These are phyloP conservation scores for Calidris pugnax DNA, from an alignment of 2,113 vertebrate genomes.

Conservation along the genomic window DNA sequence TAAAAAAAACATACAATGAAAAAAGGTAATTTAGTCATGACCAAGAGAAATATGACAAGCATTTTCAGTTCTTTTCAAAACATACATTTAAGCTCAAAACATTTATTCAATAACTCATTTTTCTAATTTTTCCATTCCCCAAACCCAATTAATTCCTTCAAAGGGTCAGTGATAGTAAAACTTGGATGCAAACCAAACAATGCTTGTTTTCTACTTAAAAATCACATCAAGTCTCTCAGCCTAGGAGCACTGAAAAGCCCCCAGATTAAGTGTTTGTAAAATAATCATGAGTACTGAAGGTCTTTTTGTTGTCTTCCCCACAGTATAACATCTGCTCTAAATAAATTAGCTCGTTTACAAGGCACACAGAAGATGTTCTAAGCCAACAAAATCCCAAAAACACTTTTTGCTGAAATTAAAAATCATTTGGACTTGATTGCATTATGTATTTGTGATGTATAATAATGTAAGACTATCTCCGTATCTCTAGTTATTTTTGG, in stretches of 20 bases:
- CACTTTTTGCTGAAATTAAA: too few species aligned
- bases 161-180: not conserved
- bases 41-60: not conserved
- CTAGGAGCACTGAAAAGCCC: not conserved
- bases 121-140: not conserved
- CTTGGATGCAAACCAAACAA: not conserved
- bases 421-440: too few species aligned
- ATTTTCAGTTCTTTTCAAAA: not conserved
- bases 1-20: not conserved
- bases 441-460: too few species aligned
- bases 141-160: not conserved
- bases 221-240: not conserved
- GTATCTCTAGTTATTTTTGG: too few species aligned
- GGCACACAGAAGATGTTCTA: not conserved
- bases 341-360: not conserved
- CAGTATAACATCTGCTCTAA: not conserved
- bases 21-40: not conserved
- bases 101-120: not conserved
- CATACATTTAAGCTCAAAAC: not conserved
- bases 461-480: too few species aligned
- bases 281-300: too few species aligned
- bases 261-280: not conserved
- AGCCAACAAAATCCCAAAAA: too few species aligned
- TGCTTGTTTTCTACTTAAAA: not conserved
- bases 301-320: not conserved